Evolutionary conservation across 2,797 vertebrate species (phyloP).

Genomic region (Anabacerthia variegaticeps): DNA sequence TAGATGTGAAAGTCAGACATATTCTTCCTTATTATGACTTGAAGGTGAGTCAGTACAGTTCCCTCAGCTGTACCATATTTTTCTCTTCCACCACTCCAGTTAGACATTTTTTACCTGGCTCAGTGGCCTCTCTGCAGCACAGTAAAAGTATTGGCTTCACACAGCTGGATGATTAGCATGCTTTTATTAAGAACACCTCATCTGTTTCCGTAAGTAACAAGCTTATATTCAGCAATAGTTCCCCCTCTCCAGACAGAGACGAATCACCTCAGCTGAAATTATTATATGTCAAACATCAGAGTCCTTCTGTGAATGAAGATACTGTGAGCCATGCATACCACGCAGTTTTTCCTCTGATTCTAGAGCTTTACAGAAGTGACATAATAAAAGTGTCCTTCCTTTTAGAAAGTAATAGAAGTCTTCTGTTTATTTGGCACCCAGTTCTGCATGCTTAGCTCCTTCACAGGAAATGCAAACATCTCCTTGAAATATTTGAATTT

Average conservation of each 20-base stretch:
- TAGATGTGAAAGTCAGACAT: conserved; percentile 60
- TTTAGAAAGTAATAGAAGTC: background rate
- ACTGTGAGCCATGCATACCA: background rate
- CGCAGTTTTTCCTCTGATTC: background rate
- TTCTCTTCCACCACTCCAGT: background rate
- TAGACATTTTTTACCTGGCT: background rate
- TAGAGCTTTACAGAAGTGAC: background rate
- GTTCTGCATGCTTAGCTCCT: background rate
- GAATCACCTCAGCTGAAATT: background rate
- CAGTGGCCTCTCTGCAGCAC: background rate
- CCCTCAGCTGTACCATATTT: background rate
- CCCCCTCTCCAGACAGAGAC: background rate
- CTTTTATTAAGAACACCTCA: background rate
- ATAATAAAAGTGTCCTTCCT: background rate
- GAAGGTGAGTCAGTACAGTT: conserved; percentile 67
- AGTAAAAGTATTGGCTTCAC: background rate
- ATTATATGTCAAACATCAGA: background rate
- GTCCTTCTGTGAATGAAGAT: background rate
- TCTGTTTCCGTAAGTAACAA: background rate
- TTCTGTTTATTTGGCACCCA: background rate
- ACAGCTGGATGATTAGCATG: background rate
- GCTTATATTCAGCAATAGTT: background rate
- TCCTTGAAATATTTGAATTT: background rate
- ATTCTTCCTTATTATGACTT: conserved; percentile 61
- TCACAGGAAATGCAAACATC: background rate